Conservation (phyloP, 2,797 vertebrate genomes). For the Saguinus oedipus region DNA sequence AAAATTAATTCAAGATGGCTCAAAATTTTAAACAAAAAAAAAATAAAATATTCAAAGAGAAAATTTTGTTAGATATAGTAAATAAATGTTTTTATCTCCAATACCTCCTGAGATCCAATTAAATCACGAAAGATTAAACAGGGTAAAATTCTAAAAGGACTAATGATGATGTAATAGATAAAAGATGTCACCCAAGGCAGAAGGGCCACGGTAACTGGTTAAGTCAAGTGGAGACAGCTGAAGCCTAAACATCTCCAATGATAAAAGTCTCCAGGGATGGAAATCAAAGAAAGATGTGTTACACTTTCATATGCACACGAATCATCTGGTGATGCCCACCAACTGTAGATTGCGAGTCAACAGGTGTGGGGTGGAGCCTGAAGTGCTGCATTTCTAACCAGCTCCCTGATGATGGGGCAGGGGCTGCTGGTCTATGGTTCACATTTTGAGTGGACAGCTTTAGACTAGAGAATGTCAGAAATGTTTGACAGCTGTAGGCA, state of each 20-base stretch:
- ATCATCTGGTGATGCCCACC: accelerated
- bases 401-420: background rate
- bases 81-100: background rate
- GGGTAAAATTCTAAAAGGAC: background rate
- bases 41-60: background rate
- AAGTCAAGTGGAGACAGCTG: background rate
- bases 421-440: background rate
- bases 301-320: background rate
- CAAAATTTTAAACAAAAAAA: slow-evolving; percentile 16
- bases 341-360: background rate
- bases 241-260: background rate
- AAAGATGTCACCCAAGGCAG: background rate
- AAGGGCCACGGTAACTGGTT: background rate
- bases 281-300: background rate
- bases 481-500: background rate
- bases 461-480: background rate
- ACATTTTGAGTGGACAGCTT: background rate
- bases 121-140: background rate
- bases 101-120: background rate
- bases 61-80: background rate
- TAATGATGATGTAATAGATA: background rate
- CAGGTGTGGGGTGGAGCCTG: background rate
- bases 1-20: background rate
- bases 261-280: background rate
- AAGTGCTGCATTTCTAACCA: background rate